Percentiles rank a stretch among this genome's conserved stretches.
These are phyloP conservation scores for Bombus picipes DNA, from an alignment of 1,140 invertebrate species.

Conservation along the genomic window DNA sequence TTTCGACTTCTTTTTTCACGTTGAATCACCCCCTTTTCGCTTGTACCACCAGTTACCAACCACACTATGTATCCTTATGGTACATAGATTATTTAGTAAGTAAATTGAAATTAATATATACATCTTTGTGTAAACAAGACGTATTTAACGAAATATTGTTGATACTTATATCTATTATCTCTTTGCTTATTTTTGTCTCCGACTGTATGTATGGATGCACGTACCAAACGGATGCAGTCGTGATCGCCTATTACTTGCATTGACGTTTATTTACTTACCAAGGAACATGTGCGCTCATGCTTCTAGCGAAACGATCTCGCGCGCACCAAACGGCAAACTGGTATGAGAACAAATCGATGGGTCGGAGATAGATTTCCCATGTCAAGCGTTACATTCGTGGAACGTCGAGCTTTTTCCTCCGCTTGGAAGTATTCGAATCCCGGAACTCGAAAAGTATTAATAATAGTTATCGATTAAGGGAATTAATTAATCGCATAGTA, in stretches of 20 bases:
- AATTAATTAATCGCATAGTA: slow-evolving; percentile 5
- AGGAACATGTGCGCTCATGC: background rate
- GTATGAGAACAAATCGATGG: slow-evolving; percentile 35
- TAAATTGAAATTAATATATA: no score
- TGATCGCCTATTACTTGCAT: background rate
- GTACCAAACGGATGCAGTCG: background rate
- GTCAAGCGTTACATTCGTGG: background rate
- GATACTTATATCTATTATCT: no score
- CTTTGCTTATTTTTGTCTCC: no score
- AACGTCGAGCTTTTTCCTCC: background rate
- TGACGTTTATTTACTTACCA: slow-evolving; percentile 22
- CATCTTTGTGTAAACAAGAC: no score
- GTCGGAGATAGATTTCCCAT: slow-evolving; percentile 7
- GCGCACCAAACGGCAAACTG: slow-evolving; percentile 2
- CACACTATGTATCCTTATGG: no score
- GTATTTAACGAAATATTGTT: no score
- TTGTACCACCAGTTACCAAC: no score
- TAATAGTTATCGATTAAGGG: background rate
- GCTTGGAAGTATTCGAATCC: no score
- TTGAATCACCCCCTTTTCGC: no score
- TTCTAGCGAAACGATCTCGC: background rate
- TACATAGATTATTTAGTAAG: no score
- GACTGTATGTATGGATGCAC: background rate
- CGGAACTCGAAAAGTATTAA: background rate
- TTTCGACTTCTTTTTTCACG: no score